Evolutionary conservation across 1,140 invertebrate genomes (phyloP).

Genomic region (Drosophila nannoptera): DNA sequence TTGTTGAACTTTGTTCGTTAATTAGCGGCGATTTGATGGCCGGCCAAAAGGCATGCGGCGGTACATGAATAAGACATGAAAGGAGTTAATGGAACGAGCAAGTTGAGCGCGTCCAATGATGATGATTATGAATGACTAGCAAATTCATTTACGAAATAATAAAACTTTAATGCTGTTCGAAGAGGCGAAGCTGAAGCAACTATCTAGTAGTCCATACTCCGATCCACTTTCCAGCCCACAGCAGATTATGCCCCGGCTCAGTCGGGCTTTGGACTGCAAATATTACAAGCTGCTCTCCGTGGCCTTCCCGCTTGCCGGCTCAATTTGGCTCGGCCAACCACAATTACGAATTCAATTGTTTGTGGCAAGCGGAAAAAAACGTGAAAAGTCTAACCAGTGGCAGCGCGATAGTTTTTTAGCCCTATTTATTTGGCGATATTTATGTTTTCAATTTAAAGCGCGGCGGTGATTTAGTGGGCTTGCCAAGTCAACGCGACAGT

Average conservation of each 20-base stretch:
- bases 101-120: not conserved
- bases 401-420: constrained; percentile 4
- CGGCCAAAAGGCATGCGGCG: not conserved
- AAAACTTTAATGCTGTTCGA: no score
- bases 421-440: constrained; percentile 25
- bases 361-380: not conserved
- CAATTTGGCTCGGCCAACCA: no score
- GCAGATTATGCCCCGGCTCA: no score
- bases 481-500: constrained; percentile 24
- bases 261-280: no score
- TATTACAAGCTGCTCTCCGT: no score
- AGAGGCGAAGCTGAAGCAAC: no score
- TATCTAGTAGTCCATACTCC: no score
- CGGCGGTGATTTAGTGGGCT: constrained; percentile 34
- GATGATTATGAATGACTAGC: not conserved
- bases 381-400: no score
- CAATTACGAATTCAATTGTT: constrained; percentile 17
- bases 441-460: constrained; percentile 57
- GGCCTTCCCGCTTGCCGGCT: no score
- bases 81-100: not conserved
- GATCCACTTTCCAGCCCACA: no score
- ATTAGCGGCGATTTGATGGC: constrained; percentile 55
- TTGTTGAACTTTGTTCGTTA: constrained; percentile 62
- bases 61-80: not conserved
- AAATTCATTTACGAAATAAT: no score